Evolutionary conservation across 2,113 vertebrate species (phyloP).

Genomic region (Upupa epops): DNA sequence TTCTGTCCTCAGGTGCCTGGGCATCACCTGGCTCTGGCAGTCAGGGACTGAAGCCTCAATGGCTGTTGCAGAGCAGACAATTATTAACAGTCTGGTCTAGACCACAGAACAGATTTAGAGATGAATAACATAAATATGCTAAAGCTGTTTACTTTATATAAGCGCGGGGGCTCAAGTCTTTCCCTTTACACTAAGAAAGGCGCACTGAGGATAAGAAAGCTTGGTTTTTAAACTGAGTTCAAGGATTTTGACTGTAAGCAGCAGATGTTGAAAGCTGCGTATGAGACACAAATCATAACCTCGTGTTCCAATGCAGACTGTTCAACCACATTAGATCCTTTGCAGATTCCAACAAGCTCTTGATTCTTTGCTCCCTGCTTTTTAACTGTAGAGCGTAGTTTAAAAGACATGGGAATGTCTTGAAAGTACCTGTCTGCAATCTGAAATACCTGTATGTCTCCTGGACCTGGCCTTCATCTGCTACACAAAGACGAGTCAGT

Average conservation of each 20-base stretch:
- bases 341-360: background rate
- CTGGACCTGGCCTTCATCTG: background rate
- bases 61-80: background rate
- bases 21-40: background rate
- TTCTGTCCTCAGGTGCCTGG: background rate
- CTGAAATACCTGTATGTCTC: background rate
- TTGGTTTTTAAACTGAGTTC: background rate
- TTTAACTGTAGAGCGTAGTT: background rate
- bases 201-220: background rate
- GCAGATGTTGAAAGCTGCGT: background rate
- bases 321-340: background rate
- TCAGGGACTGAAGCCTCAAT: rapidly evolving
- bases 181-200: background rate
- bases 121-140: background rate
- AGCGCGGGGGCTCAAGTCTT: rapidly evolving
- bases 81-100: background rate
- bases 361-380: background rate
- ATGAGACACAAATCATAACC: background rate
- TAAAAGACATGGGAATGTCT: background rate
- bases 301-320: background rate
- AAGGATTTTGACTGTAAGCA: background rate
- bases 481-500: rapidly evolving
- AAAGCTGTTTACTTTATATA: background rate
- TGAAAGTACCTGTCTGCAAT: background rate
- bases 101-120: background rate